A percentile compares a stretch with the other conserved stretches of the same genome.
phyloP scores from a whole-genome alignment of 2,113 vertebrate species.

The Nesoenas mayeri region DNA sequence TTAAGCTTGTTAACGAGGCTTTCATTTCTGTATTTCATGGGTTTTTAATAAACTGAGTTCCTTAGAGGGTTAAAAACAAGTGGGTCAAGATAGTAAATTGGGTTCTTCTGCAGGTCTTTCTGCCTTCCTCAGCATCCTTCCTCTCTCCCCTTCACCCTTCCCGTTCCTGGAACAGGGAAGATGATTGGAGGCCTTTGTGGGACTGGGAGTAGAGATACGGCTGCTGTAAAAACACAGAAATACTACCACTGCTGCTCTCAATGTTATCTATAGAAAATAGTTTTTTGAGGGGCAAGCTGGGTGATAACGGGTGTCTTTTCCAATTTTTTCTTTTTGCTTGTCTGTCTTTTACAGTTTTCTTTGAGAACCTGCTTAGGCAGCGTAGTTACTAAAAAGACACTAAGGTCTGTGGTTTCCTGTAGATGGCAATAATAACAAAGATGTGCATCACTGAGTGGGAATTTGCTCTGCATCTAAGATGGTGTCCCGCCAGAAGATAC shows the following conservation, averaged over 20 bases:
- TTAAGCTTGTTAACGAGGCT: background rate
- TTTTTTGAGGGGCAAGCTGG: background rate
- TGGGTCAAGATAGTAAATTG: too few relatives aligned
- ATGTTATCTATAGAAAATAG: background rate
- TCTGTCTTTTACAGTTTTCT: background rate
- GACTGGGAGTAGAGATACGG: background rate
- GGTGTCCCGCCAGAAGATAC: background rate
- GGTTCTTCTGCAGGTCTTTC: background rate
- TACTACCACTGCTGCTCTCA: background rate
- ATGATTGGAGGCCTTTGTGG: background rate
- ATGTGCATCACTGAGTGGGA: rapidly evolving
- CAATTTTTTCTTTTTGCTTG: background rate
- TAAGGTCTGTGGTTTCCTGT: background rate
- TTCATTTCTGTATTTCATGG: background rate
- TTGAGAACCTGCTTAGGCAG: background rate
- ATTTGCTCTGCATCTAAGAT: background rate
- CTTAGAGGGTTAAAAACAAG: background rate
- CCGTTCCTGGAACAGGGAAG: background rate
- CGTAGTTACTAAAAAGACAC: background rate
- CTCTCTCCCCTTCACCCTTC: too few relatives aligned
- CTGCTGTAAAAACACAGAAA: background rate
- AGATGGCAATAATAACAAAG: background rate
- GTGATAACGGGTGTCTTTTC: background rate
- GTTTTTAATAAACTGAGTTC: background rate
- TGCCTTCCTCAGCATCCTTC: background rate